A percentile compares a stretch with the other conserved stretches of the same genome.
Evolutionary conservation across 2,113 vertebrate genomes (phyloP).

Genomic region (Dolichotis patagonum): DNA sequence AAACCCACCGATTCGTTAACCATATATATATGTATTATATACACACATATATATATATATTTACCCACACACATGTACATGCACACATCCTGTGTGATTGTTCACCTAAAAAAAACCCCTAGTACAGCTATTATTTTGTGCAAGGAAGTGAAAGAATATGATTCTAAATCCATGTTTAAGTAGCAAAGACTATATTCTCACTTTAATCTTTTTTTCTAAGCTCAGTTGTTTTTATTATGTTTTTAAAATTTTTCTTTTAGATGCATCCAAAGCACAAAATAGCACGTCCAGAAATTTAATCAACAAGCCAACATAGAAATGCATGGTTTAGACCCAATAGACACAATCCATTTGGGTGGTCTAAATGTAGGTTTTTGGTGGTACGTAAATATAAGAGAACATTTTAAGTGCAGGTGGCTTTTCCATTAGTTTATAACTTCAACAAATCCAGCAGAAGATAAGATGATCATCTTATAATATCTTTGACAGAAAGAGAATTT

Average conservation of each 20-base stretch:
- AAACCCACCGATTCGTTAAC: neutral
- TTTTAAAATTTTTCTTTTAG: neutral
- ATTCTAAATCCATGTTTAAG: neutral
- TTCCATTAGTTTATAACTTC: neutral
- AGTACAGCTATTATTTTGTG: neutral
- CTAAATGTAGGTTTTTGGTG: neutral
- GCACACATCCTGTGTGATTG: slow-evolving; percentile 51
- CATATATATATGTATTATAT: neutral
- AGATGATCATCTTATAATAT: neutral
- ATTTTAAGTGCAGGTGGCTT: slow-evolving; percentile 19
- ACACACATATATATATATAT: neutral
- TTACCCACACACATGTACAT: too few species aligned
- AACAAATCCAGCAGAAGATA: neutral
- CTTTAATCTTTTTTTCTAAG: slow-evolving; percentile 33
- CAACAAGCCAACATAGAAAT: neutral
- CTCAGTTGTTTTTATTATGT: neutral
- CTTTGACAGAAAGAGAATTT: slow-evolving; percentile 15
- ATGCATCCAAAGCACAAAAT: neutral
- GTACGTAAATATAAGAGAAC: neutral
- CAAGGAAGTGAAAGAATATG: neutral
- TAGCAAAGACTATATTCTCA: neutral
- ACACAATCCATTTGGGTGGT: neutral
- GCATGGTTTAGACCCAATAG: neutral
- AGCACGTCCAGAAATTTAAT: neutral
- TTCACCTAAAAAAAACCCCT: neutral